Percentiles rank a stretch among this genome's conserved stretches.
Conservation (phyloP, 1,140 invertebrate genomes). For the Drosophila orosa region DNA sequence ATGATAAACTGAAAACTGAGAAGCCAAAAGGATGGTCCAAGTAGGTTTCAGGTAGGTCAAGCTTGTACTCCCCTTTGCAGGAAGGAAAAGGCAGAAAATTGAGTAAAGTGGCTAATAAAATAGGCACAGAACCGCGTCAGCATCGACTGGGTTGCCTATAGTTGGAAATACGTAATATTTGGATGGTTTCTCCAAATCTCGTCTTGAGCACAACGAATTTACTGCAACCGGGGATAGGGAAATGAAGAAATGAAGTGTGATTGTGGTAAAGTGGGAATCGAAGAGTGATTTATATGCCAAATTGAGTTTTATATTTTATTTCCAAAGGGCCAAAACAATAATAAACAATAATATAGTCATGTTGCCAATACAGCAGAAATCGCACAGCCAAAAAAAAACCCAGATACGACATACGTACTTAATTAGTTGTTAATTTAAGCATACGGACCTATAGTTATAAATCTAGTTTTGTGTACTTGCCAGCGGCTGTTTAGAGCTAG, state of each 20-base stretch:
- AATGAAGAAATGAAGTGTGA: neutral
- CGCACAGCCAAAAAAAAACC: constrained; percentile 25
- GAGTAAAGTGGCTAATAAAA: neutral
- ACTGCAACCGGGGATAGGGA: constrained; percentile 14
- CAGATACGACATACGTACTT: constrained; percentile 53
- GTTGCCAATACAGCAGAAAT: constrained; percentile 44
- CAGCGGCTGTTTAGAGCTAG: constrained; percentile 73
- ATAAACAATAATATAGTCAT: constrained; percentile 58
- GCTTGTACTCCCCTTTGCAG: neutral
- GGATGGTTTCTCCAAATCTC: neutral
- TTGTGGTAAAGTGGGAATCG: constrained; percentile 23
- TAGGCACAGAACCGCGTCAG: no score
- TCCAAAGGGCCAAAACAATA: constrained; percentile 7
- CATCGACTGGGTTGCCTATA: no score
- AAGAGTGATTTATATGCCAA: constrained; percentile 32
- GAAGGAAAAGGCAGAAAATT: neutral
- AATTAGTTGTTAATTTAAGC: constrained; percentile 53
- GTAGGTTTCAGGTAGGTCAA: neutral
- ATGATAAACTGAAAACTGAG: neutral
- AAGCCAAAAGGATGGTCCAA: neutral
- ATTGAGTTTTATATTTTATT: constrained; percentile 13
- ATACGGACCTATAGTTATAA: constrained; percentile 27
- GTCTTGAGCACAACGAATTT: constrained; percentile 45
- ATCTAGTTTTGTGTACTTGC: constrained; percentile 24
- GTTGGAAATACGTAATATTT: neutral